Conservation (phyloP, 92 coral and sea anemone genomes). For the Desmophyllum pertusum region DNA sequence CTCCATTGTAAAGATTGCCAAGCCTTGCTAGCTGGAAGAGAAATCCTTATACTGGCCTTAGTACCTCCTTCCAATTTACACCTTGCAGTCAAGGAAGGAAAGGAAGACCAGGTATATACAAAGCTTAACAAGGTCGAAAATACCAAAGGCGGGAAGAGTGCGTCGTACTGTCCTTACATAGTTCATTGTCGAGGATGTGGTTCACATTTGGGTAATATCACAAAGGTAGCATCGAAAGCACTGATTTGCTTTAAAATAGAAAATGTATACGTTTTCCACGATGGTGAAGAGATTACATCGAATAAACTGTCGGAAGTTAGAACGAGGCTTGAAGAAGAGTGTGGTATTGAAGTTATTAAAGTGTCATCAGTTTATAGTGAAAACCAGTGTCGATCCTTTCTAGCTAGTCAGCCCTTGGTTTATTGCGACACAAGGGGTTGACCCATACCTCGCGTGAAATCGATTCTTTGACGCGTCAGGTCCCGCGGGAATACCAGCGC, state of each 20-base stretch:
- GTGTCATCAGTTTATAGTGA: conserved; percentile 6
- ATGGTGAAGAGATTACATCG: conserved; percentile 40
- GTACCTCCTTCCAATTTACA: conserved; percentile 77
- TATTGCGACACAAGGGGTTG: conserved; percentile 76
- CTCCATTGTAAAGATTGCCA: conserved; percentile 67
- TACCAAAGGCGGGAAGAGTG: conserved; percentile 47
- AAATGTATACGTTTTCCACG: conserved; percentile 33
- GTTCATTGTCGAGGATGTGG: conserved; percentile 65
- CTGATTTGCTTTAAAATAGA: conserved; percentile 76
- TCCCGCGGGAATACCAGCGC: conserved; percentile 89
- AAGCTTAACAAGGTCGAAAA: conserved; percentile 48
- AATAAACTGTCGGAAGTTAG: conserved; percentile 56
- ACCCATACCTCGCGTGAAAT: conserved; percentile 51
- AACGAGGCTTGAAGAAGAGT: conserved; percentile 33
- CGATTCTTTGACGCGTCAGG: conserved; percentile 55
- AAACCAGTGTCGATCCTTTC: background rate
- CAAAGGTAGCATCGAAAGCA: conserved; percentile 42
- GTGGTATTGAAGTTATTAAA: conserved; percentile 66
- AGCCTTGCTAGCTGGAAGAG: conserved; percentile 47
- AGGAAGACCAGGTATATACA: conserved; percentile 40
- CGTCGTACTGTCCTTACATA: conserved; percentile 58
- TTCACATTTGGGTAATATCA: conserved; percentile 56
- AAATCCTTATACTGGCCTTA: conserved; percentile 56
- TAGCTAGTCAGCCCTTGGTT: conserved; percentile 40
- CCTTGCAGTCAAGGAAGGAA: conserved; percentile 61